Evolutionary conservation across 30 jellyfish, hydroid and myxozoan genomes (phyloP).

Genomic region (Turritopsis dohrnii): DNA sequence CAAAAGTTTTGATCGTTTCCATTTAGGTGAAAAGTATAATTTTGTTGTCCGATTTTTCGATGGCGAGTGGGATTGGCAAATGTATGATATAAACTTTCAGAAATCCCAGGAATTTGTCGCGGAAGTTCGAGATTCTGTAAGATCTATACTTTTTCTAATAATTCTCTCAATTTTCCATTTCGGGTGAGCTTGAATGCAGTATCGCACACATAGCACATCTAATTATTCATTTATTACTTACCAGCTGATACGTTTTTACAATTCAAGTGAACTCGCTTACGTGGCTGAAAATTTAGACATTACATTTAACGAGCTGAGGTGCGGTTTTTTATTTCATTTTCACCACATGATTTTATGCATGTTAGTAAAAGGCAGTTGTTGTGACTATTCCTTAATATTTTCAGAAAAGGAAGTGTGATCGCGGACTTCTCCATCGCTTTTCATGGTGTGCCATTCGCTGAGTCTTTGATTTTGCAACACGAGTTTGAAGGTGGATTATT

Average conservation of each 20-base stretch:
- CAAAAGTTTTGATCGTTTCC: too few species aligned
- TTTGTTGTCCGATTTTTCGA: background rate
- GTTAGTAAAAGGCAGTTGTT: too few species aligned
- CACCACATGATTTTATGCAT: too few species aligned
- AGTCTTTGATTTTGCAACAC: slow-evolving; percentile 5
- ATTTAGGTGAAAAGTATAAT: background rate
- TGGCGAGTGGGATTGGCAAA: background rate
- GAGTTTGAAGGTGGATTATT: slow-evolving; percentile 1
- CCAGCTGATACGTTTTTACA: background rate
- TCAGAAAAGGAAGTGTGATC: slow-evolving; percentile 27
- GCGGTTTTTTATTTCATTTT: too few species aligned
- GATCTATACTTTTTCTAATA: background rate
- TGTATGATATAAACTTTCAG: background rate
- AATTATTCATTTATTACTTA: background rate
- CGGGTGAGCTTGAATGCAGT: background rate
- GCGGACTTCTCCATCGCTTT: slow-evolving; percentile 1
- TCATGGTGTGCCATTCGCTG: slow-evolving; percentile 7
- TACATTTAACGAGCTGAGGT: background rate
- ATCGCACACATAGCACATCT: too few species aligned
- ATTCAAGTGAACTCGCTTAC: background rate
- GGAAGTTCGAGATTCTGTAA: background rate
- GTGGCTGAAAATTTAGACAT: background rate
- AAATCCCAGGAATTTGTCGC: background rate
- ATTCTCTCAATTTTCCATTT: background rate
- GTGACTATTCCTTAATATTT: background rate